A percentile compares a stretch with the other conserved stretches of the same genome.
These are phyloP conservation scores for Oceanodroma tethys DNA, from an alignment of 2,113 vertebrate genomes.

Conservation along the genomic window DNA sequence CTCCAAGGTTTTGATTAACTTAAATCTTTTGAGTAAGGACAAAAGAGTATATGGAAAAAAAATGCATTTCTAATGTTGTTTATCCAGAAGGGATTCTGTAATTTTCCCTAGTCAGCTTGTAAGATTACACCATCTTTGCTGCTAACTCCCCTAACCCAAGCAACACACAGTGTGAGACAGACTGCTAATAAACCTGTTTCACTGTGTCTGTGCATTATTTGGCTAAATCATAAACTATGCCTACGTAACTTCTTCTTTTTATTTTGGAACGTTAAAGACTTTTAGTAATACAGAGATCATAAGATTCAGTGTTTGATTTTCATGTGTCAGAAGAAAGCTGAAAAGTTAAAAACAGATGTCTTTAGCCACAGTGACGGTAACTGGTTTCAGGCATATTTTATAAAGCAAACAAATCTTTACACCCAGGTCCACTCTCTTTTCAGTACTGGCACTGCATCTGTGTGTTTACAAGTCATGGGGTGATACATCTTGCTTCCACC, in stretches of 20 bases:
- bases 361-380: not conserved
- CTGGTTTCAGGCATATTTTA: not conserved
- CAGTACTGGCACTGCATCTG: not conserved
- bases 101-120: slow-evolving; percentile 42
- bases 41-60: not conserved
- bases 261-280: not conserved
- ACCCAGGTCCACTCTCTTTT: not conserved
- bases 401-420: not conserved
- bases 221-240: not conserved
- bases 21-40: slow-evolving; percentile 62
- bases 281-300: not conserved
- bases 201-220: not conserved
- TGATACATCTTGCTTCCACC: not conserved
- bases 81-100: slow-evolving; percentile 31
- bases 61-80: not conserved
- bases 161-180: slow-evolving; percentile 36
- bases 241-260: not conserved
- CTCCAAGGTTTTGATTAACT: slow-evolving; percentile 75
- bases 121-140: slow-evolving; percentile 50
- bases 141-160: slow-evolving; percentile 53
- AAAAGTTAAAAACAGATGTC: not conserved
- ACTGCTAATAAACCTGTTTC: slow-evolving; percentile 38
- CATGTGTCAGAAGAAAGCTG: not conserved
- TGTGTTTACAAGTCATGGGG: not conserved
- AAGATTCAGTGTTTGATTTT: not conserved